Base-by-base conservation (phyloP, 2,797 vertebrate species). In the Numenius phaeopus region DNA sequence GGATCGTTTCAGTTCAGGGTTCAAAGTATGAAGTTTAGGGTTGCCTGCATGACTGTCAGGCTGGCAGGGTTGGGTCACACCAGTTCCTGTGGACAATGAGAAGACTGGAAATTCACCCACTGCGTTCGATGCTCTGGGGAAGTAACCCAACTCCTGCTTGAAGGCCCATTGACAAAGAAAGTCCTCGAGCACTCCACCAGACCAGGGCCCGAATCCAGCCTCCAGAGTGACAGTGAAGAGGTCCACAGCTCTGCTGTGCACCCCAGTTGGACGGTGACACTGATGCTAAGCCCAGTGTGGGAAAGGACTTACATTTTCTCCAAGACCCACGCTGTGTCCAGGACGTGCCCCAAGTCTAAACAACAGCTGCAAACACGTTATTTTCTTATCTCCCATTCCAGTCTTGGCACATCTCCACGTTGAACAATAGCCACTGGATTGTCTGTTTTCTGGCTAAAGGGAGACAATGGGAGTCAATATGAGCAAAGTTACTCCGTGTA, bases 381-480 rank as follows among this genome's bases (percentile, higher is more conserved):
- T 75, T 92, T 85, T 96, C 75, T 90, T 94, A 96, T 96, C 90
- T 87, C 65, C 24, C 24, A 52, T 80, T 89, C 67, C 39, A 71
- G 34, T 94, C 90, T 62, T 75, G 96, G 94, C 83, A 61, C 39
- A 44, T 44, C 65, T 70, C 87, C 95, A 92, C 30, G n/a, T 9
- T 94, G 69, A 95, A 97, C 95, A 95, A 96, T 89, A 76, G 96
- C 66, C 39, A 7, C 30, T 83, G 39, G 69, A 61, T 75, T 54
- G 75, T 92, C 94, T 89, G 0, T 95, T 94, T 95, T 95, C 65
- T 97, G 58, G 49, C 79, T 81, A 40, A 87, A 78, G 12, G 44
- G 49, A 83, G 69, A 94, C 79, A 91, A 94, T 89, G 82, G 34
- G 42, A 94, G 76, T 81, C 82, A 83, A 54, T 83, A 47, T 58